Evolutionary conservation across 2,113 vertebrate species (phyloP).

Genomic region (Platycercus adscitus): DNA sequence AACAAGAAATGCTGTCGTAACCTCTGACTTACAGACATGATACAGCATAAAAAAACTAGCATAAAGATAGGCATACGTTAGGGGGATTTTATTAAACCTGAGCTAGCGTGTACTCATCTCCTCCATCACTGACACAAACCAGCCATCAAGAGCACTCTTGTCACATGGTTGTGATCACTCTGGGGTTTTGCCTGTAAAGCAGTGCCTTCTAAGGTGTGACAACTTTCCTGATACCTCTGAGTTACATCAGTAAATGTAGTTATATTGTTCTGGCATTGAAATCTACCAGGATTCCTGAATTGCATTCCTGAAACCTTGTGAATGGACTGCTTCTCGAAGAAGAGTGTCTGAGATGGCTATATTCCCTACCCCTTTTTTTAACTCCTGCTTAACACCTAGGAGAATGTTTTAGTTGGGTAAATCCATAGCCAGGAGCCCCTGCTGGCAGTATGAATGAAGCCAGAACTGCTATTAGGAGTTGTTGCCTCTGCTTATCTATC

Average conservation of each 20-base stretch:
- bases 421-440: neutral
- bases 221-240: neutral
- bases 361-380: neutral
- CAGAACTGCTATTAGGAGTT: neutral
- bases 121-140: neutral
- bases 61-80: neutral
- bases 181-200: neutral
- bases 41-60: neutral
- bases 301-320: neutral
- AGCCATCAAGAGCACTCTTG: neutral
- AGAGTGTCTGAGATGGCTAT: neutral
- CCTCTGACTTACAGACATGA: neutral
- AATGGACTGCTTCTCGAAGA: neutral
- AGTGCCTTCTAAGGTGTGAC: neutral
- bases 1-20: neutral
- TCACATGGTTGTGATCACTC: neutral
- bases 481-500: neutral
- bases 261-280: neutral
- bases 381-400: neutral
- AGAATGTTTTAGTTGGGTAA: neutral
- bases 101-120: neutral
- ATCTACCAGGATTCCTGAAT: neutral
- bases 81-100: neutral
- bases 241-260: neutral
- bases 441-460: neutral